phyloP scores from a whole-genome alignment of 1,140 invertebrate species.

The Pogonomyrmex californicus region DNA sequence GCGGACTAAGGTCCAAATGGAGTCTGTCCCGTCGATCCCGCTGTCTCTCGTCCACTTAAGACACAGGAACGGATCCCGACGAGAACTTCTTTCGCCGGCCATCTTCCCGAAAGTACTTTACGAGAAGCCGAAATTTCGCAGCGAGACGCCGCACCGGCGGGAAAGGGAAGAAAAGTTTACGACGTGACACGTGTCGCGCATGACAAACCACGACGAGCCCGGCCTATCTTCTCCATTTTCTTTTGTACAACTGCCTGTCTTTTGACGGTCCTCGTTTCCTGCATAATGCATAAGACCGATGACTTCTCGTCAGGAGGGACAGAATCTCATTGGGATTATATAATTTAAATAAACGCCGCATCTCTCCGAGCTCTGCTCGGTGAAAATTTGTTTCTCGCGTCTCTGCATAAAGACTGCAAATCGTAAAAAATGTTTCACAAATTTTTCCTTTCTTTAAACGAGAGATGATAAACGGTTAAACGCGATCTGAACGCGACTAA shows the following conservation, averaged over 20 bases:
- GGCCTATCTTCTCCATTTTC: slow-evolving; percentile 40
- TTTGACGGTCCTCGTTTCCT: slow-evolving; percentile 9
- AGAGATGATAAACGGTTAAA: too few relatives aligned
- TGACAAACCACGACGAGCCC: slow-evolving; percentile 67
- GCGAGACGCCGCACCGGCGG: slow-evolving; percentile 13
- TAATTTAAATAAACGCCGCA: slow-evolving; percentile 49
- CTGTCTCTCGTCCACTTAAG: slow-evolving; percentile 47
- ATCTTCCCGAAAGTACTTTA: slow-evolving; percentile 45
- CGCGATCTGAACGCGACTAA: neutral
- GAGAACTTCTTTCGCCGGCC: slow-evolving; percentile 51
- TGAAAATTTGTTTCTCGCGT: neutral
- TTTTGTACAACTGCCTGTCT: slow-evolving; percentile 56
- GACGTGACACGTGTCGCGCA: slow-evolving; percentile 76
- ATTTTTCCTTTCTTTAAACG: neutral
- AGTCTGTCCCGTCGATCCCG: slow-evolving; percentile 8
- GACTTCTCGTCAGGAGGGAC: slow-evolving; percentile 35
- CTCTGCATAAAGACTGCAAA: neutral
- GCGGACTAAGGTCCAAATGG: neutral
- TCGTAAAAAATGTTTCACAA: neutral
- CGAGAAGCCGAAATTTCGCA: slow-evolving; percentile 62
- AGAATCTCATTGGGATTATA: slow-evolving; percentile 54
- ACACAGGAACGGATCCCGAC: slow-evolving; percentile 11
- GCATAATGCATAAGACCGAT: slow-evolving; percentile 62
- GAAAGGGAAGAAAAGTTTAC: slow-evolving; percentile 73
- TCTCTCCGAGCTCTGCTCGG: neutral